These are phyloP conservation scores for Scaptomyza polygonia DNA, from an alignment of 2,888 invertebrate genomes.

Conservation along the genomic window DNA sequence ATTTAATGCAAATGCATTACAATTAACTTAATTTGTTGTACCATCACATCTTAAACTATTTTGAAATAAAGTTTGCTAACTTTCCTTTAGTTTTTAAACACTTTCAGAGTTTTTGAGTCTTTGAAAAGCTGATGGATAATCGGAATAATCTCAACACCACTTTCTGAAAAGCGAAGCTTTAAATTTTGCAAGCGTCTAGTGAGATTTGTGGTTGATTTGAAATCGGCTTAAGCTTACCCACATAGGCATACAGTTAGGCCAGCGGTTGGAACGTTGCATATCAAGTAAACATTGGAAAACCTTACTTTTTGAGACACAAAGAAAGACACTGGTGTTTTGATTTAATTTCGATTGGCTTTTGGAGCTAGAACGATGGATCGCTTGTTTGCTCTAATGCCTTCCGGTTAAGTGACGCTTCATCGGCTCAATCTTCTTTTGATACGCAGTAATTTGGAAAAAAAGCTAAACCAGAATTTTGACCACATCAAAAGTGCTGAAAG, in stretches of 20 bases:
- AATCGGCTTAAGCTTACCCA: conserved; percentile 39
- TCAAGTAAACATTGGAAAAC: conserved; percentile 39
- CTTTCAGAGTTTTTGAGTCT: no score
- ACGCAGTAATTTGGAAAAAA: conserved; percentile 52
- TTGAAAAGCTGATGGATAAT: no score
- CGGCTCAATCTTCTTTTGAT: conserved; percentile 50
- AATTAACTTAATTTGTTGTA: no score
- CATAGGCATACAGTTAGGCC: conserved; percentile 41
- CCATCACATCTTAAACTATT: no score
- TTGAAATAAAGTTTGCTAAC: no score
- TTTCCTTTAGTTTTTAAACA: no score
- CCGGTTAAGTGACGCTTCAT: conserved; percentile 32
- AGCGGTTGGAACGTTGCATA: conserved; percentile 33
- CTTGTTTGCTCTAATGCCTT: conserved; percentile 44
- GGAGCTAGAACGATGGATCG: conserved; percentile 37
- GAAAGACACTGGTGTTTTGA: not conserved
- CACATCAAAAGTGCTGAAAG: conserved; percentile 52
- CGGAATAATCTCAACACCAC: no score
- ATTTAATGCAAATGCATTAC: no score
- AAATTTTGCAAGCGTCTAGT: no score
- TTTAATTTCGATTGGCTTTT: not conserved
- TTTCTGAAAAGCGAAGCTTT: no score
- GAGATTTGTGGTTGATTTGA: no score
- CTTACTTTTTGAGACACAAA: conserved; percentile 33
- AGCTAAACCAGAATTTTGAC: conserved; percentile 44